Conservation (phyloP, 2,797 vertebrate species). For the Glyptemys insculpta region DNA sequence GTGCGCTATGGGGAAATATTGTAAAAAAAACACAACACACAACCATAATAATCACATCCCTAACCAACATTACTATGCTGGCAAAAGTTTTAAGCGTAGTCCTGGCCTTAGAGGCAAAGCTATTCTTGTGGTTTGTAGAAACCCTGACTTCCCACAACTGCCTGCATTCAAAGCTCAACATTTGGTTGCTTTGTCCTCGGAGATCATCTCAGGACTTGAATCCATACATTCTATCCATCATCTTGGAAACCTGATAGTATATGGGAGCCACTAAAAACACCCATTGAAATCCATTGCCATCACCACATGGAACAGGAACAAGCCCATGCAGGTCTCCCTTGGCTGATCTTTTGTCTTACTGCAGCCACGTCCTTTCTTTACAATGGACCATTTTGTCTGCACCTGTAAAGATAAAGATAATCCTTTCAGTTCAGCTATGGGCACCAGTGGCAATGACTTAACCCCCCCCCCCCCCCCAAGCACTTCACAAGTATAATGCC, state of each 20-base stretch:
- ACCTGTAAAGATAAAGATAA: background rate
- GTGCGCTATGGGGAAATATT: background rate
- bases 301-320: background rate
- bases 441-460: background rate
- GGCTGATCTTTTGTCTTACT: background rate
- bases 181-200: background rate
- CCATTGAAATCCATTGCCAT: background rate
- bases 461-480: no score
- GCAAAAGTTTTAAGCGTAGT: background rate
- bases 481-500: background rate
- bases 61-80: background rate
- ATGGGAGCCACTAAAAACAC: background rate
- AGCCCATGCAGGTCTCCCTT: background rate
- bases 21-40: no score
- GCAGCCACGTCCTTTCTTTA: accelerated
- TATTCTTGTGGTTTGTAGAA: background rate
- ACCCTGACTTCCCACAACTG: background rate
- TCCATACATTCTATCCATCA: background rate
- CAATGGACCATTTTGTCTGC: background rate
- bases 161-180: background rate
- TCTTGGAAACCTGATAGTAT: background rate
- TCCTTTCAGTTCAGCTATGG: accelerated
- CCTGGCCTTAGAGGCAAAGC: background rate
- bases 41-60: background rate
- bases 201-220: background rate